Conservation (phyloP, 2,888 invertebrate genomes). For the Platynereis dumerilii region DNA sequence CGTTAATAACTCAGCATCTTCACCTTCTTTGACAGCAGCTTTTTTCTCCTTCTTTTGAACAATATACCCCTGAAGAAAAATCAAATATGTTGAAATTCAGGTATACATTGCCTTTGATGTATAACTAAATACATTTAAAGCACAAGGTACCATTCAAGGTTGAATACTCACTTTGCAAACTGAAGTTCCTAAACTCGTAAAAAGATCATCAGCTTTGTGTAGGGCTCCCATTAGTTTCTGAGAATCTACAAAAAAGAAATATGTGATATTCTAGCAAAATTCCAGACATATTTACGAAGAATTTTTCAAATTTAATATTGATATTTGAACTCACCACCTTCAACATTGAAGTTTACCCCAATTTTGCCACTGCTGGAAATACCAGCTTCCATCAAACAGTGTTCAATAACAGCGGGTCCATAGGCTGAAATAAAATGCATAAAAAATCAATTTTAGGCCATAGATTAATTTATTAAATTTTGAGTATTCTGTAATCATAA, state of each 20-base stretch:
- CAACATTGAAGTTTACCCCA: slow-evolving; percentile 70
- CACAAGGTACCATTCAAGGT: too few species aligned
- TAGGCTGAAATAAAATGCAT: slow-evolving; percentile 76
- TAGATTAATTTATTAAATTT: too few species aligned
- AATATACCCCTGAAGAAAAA: slow-evolving; percentile 74
- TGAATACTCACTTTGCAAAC: slow-evolving; percentile 67
- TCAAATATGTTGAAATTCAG: not conserved
- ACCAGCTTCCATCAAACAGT: slow-evolving; percentile 78
- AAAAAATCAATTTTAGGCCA: too few species aligned
- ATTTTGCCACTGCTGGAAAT: slow-evolving; percentile 68
- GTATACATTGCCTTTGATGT: too few species aligned
- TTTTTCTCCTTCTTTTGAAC: slow-evolving; percentile 83
- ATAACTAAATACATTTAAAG: too few species aligned
- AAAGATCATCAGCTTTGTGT: slow-evolving; percentile 72
- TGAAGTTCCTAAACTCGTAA: slow-evolving; percentile 67
- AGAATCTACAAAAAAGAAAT: slow-evolving; percentile 66
- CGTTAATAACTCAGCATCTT: slow-evolving; percentile 48
- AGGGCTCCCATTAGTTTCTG: slow-evolving; percentile 73
- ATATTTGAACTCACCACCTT: too few species aligned
- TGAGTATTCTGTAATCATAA: too few species aligned
- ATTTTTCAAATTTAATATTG: too few species aligned
- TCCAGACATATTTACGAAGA: not conserved
- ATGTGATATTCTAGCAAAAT: not conserved
- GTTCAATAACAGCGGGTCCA: slow-evolving; percentile 90
- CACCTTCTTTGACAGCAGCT: slow-evolving; percentile 45